These are phyloP conservation scores for Entosphenus tridentatus DNA, from an alignment of 2,113 vertebrate genomes.

Conservation along the genomic window DNA sequence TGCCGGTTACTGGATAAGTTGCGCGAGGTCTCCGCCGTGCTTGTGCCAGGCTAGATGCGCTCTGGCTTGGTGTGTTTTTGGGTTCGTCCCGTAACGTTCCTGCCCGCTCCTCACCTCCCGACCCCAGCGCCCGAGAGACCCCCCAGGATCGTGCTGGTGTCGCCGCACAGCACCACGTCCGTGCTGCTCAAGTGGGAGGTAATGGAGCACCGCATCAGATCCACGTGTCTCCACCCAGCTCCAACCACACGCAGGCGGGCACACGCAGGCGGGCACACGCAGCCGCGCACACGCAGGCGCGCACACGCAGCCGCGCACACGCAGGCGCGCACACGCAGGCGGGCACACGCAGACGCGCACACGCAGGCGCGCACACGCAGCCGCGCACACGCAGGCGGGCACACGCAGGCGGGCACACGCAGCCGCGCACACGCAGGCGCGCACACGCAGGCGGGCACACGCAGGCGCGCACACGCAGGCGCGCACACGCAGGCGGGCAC, in stretches of 20 bases:
- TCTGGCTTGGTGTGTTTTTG: too few relatives aligned
- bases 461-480: not conserved
- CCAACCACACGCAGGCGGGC: not conserved
- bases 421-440: not conserved
- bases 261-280: not conserved
- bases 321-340: not conserved
- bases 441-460: not conserved
- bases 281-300: not conserved
- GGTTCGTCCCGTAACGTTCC: too few relatives aligned
- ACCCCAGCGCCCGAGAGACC: slow-evolving; percentile 53
- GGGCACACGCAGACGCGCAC: not conserved
- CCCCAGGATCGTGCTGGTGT: slow-evolving; percentile 48
- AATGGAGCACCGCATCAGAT: slow-evolving; percentile 9
- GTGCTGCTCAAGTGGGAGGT: slow-evolving; percentile 90
- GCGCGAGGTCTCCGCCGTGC: too few relatives aligned
- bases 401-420: not conserved
- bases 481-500: not conserved
- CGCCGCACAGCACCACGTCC: slow-evolving; percentile 67
- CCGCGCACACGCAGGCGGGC: not conserved
- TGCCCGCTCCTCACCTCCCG: too few relatives aligned
- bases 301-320: not conserved
- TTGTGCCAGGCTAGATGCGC: too few relatives aligned
- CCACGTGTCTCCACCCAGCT: not conserved
- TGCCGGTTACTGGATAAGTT: too few relatives aligned
- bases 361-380: not conserved